phyloP scores from a whole-genome alignment of 2,797 vertebrate genomes.

The Pteronotus mesoamericanus region DNA sequence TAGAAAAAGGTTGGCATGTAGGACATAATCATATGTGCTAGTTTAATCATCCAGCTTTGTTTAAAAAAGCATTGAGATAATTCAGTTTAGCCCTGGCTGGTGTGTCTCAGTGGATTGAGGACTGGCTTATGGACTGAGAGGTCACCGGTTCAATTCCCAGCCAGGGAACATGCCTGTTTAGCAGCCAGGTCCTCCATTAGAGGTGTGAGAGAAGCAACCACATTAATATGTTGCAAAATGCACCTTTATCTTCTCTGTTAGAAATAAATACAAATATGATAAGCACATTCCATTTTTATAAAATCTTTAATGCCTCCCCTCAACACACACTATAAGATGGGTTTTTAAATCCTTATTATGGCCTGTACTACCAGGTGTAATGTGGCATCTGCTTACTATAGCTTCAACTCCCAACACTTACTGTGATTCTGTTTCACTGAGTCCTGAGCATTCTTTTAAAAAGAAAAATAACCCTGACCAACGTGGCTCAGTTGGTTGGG shows the following conservation, averaged over 20 bases:
- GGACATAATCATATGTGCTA: background rate
- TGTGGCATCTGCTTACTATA: background rate
- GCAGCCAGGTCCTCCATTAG: too few relatives aligned
- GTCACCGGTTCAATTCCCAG: too few relatives aligned
- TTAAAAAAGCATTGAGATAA: background rate
- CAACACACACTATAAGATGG: background rate
- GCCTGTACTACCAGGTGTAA: rapidly evolving
- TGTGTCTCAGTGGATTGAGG: too few relatives aligned
- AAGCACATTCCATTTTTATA: background rate
- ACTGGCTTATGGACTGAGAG: too few relatives aligned
- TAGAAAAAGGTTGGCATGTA: background rate
- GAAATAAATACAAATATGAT: background rate
- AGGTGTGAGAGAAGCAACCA: too few relatives aligned
- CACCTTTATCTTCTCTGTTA: background rate
- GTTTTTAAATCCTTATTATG: background rate
- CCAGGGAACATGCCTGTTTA: too few relatives aligned
- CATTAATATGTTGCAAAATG: background rate
- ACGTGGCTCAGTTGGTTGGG: too few relatives aligned
- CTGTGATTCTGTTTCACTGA: background rate
- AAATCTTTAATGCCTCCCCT: background rate
- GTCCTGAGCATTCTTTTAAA: background rate
- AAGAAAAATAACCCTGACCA: too few relatives aligned
- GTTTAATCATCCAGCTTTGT: background rate
- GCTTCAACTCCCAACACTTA: background rate
- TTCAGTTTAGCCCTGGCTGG: too few relatives aligned